Base-by-base conservation (phyloP, 1,140 invertebrate genomes). In the Aporrectodea caliginosa region DNA sequence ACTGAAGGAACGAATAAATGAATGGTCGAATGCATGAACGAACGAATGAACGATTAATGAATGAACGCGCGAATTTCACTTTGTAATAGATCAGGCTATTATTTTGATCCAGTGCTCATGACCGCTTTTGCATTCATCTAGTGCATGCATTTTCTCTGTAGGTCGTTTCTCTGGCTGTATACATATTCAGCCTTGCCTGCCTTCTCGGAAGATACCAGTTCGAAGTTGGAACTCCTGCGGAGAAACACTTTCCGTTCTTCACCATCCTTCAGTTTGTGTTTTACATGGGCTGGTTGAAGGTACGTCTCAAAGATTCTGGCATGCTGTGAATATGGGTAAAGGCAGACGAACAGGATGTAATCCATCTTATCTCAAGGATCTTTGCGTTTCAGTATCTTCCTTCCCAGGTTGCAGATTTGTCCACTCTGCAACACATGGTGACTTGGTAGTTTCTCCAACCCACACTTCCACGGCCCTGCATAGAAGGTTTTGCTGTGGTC, bases 151-250 rank as follows among this genome's bases (percentile, higher is more conserved):
- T 71, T 27, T 6, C 33, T 74, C 30, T 74, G n/a, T 86, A 94
- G 92, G 95, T 97, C 58, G 95, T 96, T 14, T 96, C 95, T 0
- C 90, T 97, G 84, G 94, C 95, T 0, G 94, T 96, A 0, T 96
- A 97, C 84, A 93, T 93, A 0, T 98, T 94, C 87, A 96, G 97
- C 84, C 88, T 95, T 0, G 92, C 94, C 79, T 93, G 88, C 78
- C 90, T 95, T 16, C 91, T 96, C 89, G 94, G 93, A 14, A 91
- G 94, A 90, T 94, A 96, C 84, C 95, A 93, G 91, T 89, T 94
- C 0, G 86, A 90, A 79, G 91, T 93, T 77, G 84, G 86, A 85
- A 93, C 94, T 84, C 83, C 89, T 77, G 83, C 88, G 35, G 80
- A 93, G 0, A 87, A 78, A 2, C 95, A 95, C 43, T 84, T 88